Conservation (phyloP, 2,888 invertebrate species). For the Orchestes rusci region DNA sequence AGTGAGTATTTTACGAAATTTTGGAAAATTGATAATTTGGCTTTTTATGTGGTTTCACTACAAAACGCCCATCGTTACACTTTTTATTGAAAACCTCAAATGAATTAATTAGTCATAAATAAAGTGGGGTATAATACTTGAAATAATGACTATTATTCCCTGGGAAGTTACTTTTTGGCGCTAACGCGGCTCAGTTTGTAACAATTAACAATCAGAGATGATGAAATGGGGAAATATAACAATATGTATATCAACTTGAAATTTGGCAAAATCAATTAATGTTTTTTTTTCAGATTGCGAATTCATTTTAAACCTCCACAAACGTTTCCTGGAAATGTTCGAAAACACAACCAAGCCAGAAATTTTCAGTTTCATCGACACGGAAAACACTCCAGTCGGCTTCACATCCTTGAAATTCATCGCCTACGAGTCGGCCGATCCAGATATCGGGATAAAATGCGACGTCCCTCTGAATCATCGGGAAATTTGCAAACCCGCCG, state of each 20-base stretch:
- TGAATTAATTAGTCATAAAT: no score
- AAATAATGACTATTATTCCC: no score
- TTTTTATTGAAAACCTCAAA: no score
- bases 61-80: no score
- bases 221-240: no score
- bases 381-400: slow-evolving; percentile 65
- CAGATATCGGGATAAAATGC: slow-evolving; percentile 68
- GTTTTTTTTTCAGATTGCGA: slow-evolving; percentile 56
- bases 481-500: slow-evolving; percentile 79
- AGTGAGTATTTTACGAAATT: slow-evolving; percentile 47
- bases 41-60: no score
- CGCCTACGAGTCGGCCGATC: slow-evolving; percentile 72
- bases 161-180: no score
- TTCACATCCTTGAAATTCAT: slow-evolving; percentile 70
- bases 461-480: slow-evolving; percentile 74
- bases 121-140: no score
- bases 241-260: no score
- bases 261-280: no score
- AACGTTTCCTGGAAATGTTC: slow-evolving; percentile 52
- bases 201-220: no score
- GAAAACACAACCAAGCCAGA: slow-evolving; percentile 46
- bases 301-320: slow-evolving; percentile 60
- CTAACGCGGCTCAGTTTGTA: no score
- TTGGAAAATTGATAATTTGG: not conserved
- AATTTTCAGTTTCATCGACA: slow-evolving; percentile 74